Conservation (phyloP, 1,140 invertebrate genomes). For the Hydropsyche tenuis region DNA sequence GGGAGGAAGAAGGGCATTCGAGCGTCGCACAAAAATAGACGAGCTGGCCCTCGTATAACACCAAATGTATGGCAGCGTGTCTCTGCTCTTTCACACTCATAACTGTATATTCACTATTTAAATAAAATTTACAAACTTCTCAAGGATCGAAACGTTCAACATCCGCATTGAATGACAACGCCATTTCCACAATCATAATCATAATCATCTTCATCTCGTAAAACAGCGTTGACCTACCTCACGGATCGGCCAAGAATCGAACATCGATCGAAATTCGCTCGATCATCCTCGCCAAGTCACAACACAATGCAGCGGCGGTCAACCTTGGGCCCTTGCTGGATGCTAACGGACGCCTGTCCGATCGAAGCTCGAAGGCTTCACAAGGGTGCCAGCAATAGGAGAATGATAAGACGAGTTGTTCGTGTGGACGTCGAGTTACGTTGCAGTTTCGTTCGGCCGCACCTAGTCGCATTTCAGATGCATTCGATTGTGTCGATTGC, state of each 20-base stretch:
- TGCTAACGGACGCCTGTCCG: too few species aligned
- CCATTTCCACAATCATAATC: neutral
- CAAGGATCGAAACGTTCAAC: too few species aligned
- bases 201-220: too few species aligned
- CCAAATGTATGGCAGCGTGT: constrained; percentile 32
- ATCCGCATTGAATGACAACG: constrained; percentile 1
- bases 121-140: too few species aligned
- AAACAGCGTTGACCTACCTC: constrained; percentile 25
- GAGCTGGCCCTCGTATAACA: constrained; percentile 9
- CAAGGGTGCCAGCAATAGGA: too few species aligned
- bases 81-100: neutral
- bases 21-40: constrained; percentile 37
- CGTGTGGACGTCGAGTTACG: too few species aligned
- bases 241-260: neutral
- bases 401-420: too few species aligned
- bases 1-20: constrained; percentile 33
- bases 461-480: too few species aligned
- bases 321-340: neutral
- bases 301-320: constrained; percentile 1
- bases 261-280: neutral
- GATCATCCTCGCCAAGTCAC: neutral
- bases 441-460: too few species aligned
- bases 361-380: too few species aligned
- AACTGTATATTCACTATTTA: neutral
- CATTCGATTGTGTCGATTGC: too few species aligned